phyloP scores from a whole-genome alignment of 1,140 invertebrate genomes.

The Macrocentrus cingulum region DNA sequence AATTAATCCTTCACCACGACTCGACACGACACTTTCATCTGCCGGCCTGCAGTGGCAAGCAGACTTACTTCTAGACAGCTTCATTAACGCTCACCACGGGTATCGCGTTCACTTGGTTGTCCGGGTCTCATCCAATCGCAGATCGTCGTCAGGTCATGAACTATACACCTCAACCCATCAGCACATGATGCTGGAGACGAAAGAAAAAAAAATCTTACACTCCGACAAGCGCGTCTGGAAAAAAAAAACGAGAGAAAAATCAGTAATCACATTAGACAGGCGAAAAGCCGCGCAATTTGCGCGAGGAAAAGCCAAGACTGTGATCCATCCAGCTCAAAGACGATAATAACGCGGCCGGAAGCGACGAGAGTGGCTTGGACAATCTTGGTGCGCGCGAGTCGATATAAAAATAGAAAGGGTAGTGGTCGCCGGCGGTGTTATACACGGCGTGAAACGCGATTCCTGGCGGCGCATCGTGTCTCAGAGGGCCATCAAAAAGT shows the following conservation, averaged over 20 bases:
- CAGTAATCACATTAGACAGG: too few relatives aligned
- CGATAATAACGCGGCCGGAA: conserved; percentile 44
- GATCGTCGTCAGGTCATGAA: conserved; percentile 28
- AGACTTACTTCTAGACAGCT: conserved; percentile 26
- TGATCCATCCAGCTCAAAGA: conserved; percentile 34
- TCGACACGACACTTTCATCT: background rate
- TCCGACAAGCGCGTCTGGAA: too few relatives aligned
- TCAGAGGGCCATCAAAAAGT: conserved; percentile 14
- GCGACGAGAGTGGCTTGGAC: conserved; percentile 39
- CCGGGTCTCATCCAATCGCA: conserved; percentile 16
- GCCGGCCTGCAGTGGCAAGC: background rate
- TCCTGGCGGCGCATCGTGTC: background rate
- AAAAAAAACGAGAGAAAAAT: too few relatives aligned
- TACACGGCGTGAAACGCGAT: conserved; percentile 2
- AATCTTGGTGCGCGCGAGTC: conserved; percentile 6
- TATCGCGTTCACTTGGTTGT: conserved; percentile 9
- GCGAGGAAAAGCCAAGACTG: background rate
- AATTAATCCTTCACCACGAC: too few relatives aligned
- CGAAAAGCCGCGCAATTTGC: too few relatives aligned
- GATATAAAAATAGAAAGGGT: conserved; percentile 4
- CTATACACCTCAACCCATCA: background rate
- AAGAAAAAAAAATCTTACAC: background rate
- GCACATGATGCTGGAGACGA: background rate
- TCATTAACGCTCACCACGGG: conserved; percentile 16
- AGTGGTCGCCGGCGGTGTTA: conserved; percentile 3